Conservation (phyloP, 2,888 invertebrate genomes). For the Drosophila subsilvestris region DNA sequence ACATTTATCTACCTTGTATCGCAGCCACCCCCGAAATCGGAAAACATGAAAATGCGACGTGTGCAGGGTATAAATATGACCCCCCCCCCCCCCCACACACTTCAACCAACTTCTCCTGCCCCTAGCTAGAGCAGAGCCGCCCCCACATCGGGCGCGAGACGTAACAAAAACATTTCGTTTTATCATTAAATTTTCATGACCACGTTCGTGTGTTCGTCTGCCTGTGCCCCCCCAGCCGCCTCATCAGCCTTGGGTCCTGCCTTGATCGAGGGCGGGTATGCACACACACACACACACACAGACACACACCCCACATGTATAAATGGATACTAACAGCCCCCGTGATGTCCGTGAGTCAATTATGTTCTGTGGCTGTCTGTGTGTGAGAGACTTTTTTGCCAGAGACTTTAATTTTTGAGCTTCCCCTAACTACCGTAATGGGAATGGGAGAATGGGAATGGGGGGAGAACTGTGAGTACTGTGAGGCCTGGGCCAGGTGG, state of each 20-base stretch:
- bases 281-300: conserved; percentile 33
- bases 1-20: conserved; percentile 71
- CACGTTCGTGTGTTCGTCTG: conserved; percentile 59
- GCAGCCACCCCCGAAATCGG: conserved; percentile 60
- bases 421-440: conserved; percentile 45
- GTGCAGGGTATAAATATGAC: conserved; percentile 61
- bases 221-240: conserved; percentile 24
- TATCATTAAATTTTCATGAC: conserved; percentile 83
- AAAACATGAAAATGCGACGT: conserved; percentile 63
- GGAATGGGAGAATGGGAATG: neutral
- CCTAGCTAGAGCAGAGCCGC: conserved; percentile 7
- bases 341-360: conserved; percentile 71
- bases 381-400: conserved; percentile 39
- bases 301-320: conserved; percentile 17
- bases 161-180: conserved; percentile 76
- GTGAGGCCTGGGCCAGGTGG: conserved; percentile 60
- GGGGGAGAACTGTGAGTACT: conserved; percentile 1
- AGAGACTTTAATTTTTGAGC: conserved; percentile 70
- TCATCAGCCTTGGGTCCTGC: conserved; percentile 34
- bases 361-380: conserved; percentile 55
- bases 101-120: neutral
- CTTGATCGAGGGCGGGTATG: conserved; percentile 25
- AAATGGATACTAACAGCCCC: conserved; percentile 29
- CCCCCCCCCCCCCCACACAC: neutral
- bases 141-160: conserved; percentile 47